Evolutionary conservation across 2,113 vertebrate genomes (phyloP).

Genomic region (Phrynosoma blainvillii): DNA sequence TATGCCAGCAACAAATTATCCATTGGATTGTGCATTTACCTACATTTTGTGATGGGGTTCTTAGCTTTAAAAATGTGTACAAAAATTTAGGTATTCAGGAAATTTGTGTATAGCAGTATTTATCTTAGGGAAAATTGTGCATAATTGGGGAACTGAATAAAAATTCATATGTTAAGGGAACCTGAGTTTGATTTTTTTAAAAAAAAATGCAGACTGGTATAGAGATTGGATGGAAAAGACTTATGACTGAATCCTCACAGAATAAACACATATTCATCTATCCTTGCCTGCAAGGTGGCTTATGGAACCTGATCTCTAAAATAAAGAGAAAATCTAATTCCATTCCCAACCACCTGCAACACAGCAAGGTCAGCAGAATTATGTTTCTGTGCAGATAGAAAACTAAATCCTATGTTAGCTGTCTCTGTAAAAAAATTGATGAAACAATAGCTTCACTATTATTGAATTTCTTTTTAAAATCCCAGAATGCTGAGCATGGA

Average conservation of each 20-base stretch:
- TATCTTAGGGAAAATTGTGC: neutral
- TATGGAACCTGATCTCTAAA: conserved; percentile 28
- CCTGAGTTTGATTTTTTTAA: neutral
- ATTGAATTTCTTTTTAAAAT: conserved; percentile 6
- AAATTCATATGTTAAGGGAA: neutral
- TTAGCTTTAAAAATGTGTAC: neutral
- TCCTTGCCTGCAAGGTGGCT: neutral
- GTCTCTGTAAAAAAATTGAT: conserved; percentile 20
- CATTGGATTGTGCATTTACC: too few relatives aligned
- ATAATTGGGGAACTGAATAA: neutral
- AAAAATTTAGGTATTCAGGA: neutral
- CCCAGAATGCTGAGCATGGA: neutral
- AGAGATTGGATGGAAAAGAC: neutral
- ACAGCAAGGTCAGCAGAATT: conserved; percentile 38
- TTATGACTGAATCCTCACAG: neutral
- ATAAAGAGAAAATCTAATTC: conserved; percentile 34
- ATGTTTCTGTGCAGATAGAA: conserved; percentile 14
- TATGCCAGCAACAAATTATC: too few relatives aligned
- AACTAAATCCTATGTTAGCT: conserved; percentile 38
- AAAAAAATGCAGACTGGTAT: neutral
- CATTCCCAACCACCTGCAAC: conserved; percentile 25
- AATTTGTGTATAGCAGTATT: neutral
- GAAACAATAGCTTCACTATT: neutral
- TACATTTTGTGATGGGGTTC: too few relatives aligned
- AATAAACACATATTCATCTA: neutral